Base-by-base conservation (phyloP, 2,888 invertebrate species). In the Amblyteles armatorius region DNA sequence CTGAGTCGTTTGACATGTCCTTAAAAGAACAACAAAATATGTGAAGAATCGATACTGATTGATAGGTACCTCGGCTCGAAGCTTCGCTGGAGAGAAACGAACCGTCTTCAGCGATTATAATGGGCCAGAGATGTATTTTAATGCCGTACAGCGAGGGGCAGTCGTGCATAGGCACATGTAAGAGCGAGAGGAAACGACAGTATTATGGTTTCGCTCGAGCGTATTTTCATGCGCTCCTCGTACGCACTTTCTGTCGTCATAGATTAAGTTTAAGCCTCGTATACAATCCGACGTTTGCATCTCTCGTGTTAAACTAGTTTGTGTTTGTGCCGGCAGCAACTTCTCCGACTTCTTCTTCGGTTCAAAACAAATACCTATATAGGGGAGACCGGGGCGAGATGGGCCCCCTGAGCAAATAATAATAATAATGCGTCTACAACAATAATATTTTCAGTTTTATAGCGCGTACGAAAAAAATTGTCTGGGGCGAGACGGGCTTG, bases 281-380 rank as follows among this genome's bases (percentile, higher is more conserved):
- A 50, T 44, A 79, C 79, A 63, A 79, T 71, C 55, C 79, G 57
- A 73, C 57, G 57, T 55, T 73, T 57, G 57, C 40, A 33, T 73
- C 72, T 71, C 60, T 26, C 55, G 79, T 79, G 79, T 79, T 71
- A 79, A 79, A 71, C 79, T 72, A 71, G 63, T 79, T 71, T 50
- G 71, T 19, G 71, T 26, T 22, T 60, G 71, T 71, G 60, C 68
- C 79, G 57, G 26, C 57, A 57, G 44, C 9, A 26, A 57, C 0
- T 22, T 57, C 26, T 57, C 22, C 26, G 11, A 57, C 55, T 22
- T 22, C 22, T 22, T 22, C 22, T 22, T 22, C 55, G 22, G 55
- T 57, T 9, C 1, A 57, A 57, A 55, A 55, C 7, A 40, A 9
- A 40, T 4, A 40, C 4, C 2, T 36, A 44, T 13, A 44, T 44